Evolutionary conservation across 2,797 vertebrate species (phyloP), one percentile per base, ranked within the genome.

Genomic region (Alectoris magna): DNA sequence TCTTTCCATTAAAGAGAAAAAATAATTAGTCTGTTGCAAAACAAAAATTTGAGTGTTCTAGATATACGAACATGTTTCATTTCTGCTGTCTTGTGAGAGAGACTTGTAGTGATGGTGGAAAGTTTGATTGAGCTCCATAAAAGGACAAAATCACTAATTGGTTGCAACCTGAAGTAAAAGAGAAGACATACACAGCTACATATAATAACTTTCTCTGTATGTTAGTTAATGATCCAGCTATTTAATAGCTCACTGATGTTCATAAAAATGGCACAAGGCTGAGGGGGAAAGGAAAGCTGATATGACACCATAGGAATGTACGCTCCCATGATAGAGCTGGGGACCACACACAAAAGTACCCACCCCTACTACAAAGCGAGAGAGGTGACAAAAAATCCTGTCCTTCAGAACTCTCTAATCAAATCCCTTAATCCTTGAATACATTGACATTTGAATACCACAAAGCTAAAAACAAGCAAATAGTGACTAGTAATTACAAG

Each of bases 1-100:
- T 73, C 0, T 89, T 87, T 77, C 53, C 18, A 74, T 55, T 79
- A 80, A 69, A 51, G 14, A 4, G 2, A 78, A 84, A 56, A 95
- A 77, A 41, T 16, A 79, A 5, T 22, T 38, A 36, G 4, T 39
- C 36, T 53, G 3, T 70, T 72, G 39, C 17, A 59, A 68, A 36
- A 59, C 62, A 13, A 68, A 69, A 63, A 58, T 8, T 12, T 34
- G 4, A 18, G 4, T 31, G 11, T n/a, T 77, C 26, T 56, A 53
- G 23, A 70, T 10, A 39, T 2, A 63, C 43, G 11, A 5, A 76
- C 38, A 22, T 41, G 2, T 2, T 48, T 21, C 0, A 0, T 34
- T 85, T 64, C 24, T 36, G 12, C 49, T 71, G 44, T 16, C 15
- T 21, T 80, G 15, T 11, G n/a, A 41, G 58, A 56, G 2, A 10